phyloP scores from a whole-genome alignment of 2,113 vertebrate genomes.

The Hydropotes inermis region DNA sequence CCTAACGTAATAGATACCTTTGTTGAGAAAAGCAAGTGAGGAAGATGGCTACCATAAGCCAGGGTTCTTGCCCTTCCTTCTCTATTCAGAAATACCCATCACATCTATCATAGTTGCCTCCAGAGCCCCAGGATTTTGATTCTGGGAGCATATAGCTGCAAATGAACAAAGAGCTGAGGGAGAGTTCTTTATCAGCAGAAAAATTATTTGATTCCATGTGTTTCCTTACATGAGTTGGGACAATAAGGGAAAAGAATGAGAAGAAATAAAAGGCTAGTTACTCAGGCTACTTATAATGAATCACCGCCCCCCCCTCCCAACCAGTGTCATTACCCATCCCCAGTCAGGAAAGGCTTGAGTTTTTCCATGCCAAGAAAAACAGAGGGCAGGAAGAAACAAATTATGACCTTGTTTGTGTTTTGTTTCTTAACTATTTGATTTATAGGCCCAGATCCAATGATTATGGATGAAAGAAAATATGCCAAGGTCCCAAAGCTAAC shows the following conservation, averaged over 20 bases:
- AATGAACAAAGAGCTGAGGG: conserved; percentile 34
- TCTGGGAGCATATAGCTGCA: conserved; percentile 24
- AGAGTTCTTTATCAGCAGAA: conserved; percentile 52
- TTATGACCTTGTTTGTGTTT: conserved; percentile 71
- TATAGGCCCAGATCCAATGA: conserved; percentile 74
- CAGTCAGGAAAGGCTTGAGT: conserved; percentile 75
- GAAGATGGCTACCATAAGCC: not conserved
- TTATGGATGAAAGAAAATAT: conserved; percentile 83
- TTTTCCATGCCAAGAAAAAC: conserved; percentile 76
- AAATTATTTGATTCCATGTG: conserved; percentile 62
- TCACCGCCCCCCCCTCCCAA: not conserved
- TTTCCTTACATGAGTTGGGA: conserved; percentile 31
- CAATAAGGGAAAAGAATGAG: conserved; percentile 60
- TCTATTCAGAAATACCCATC: not conserved
- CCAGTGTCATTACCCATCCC: conserved; percentile 49
- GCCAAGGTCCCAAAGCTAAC: conserved; percentile 70
- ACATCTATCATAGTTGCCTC: not conserved
- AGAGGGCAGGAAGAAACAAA: conserved; percentile 79
- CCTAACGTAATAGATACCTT: not conserved
- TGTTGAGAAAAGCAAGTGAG: not conserved
- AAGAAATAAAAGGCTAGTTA: conserved; percentile 46
- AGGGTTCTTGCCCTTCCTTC: not conserved
- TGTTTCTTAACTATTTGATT: conserved; percentile 70
- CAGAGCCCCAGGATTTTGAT: not conserved
- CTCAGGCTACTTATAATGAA: conserved; percentile 39